Conservation (phyloP, 2,888 invertebrate genomes). For the Molanna angustata region DNA sequence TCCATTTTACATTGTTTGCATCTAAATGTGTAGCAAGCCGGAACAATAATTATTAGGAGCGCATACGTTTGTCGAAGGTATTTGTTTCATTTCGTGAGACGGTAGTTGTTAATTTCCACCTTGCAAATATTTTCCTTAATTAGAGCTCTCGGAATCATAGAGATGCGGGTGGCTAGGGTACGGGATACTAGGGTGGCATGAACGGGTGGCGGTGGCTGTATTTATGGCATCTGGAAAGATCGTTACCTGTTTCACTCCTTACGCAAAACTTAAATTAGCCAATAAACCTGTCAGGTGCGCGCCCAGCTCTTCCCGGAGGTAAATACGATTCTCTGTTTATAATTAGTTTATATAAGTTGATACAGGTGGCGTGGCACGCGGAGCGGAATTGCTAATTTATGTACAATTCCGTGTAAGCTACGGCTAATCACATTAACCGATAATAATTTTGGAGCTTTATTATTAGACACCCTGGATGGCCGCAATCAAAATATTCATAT, state of each 20-base stretch:
- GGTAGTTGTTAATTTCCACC: conserved; percentile 21
- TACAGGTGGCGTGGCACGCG: conserved; percentile 23
- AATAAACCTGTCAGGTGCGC: conserved; percentile 50
- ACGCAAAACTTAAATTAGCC: conserved; percentile 58
- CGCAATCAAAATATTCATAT: too few species aligned
- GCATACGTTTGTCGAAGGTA: neutral
- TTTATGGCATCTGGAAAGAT: conserved; percentile 36
- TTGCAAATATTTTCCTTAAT: conserved; percentile 33
- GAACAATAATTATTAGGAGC: neutral
- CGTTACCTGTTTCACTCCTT: conserved; percentile 47
- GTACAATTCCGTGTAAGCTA: conserved; percentile 25
- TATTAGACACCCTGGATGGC: too few species aligned
- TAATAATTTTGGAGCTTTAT: too few species aligned
- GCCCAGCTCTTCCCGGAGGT: conserved; percentile 29
- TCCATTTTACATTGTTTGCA: too few species aligned
- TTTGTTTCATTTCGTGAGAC: neutral
- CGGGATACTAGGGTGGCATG: conserved; percentile 5
- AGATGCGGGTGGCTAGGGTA: conserved; percentile 5
- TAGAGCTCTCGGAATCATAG: conserved; percentile 28
- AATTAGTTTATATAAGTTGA: conserved; percentile 40
- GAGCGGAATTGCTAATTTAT: conserved; percentile 29
- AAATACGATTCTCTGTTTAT: conserved; percentile 45
- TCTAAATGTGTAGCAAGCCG: too few species aligned
- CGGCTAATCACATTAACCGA: conserved; percentile 28
- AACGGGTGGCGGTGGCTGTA: conserved; percentile 15